phyloP scores from a whole-genome alignment of 2,888 invertebrate genomes.

The Tachina lurida region DNA sequence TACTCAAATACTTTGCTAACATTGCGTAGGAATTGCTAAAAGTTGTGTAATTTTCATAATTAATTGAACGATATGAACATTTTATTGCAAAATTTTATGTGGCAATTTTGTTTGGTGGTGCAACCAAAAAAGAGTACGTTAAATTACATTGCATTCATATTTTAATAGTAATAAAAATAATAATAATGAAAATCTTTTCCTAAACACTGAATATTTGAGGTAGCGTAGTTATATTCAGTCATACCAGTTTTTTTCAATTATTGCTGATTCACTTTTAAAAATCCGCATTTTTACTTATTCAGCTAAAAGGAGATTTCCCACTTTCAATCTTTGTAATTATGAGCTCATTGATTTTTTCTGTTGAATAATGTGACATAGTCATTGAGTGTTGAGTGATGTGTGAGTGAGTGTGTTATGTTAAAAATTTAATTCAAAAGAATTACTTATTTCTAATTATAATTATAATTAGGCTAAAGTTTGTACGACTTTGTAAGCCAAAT shows the following conservation, averaged over 20 bases:
- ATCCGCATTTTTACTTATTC: slow-evolving; percentile 1
- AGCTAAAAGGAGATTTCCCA: neutral
- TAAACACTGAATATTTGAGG: neutral
- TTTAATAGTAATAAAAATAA: neutral
- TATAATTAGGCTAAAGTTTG: no score
- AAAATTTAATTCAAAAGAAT: neutral
- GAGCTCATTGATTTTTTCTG: neutral
- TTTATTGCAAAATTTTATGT: slow-evolving; percentile 5
- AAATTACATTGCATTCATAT: no score
- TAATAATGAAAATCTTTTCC: neutral
- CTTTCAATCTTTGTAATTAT: neutral
- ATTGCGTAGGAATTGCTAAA: slow-evolving; percentile 32
- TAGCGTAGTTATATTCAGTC: neutral
- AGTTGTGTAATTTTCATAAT: slow-evolving; percentile 19
- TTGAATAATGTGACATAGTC: neutral
- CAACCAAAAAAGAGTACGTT: neutral
- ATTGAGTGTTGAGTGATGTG: neutral
- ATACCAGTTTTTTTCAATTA: neutral
- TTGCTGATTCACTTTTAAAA: neutral
- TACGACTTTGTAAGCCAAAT: no score
- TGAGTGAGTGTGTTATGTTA: no score
- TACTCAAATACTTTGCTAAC: slow-evolving; percentile 9
- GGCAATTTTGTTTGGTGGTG: neutral
- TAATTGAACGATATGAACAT: slow-evolving; percentile 22
- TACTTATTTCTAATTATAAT: neutral